A percentile compares a stretch with the other conserved stretches of the same genome.
Evolutionary conservation across 2,888 invertebrate species (phyloP).

Genomic region (Drosophila parthenogenetica): DNA sequence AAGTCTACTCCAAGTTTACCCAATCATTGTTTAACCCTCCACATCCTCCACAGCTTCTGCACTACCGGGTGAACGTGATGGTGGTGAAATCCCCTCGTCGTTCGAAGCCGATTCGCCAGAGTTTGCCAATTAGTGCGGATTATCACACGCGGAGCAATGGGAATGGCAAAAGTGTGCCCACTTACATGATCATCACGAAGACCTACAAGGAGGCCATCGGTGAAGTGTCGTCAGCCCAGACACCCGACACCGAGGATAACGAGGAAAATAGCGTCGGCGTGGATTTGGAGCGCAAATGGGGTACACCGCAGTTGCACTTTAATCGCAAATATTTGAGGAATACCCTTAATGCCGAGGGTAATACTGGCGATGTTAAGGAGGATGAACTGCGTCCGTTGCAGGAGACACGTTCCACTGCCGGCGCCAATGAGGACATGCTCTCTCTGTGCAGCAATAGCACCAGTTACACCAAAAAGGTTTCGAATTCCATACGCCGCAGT

Average conservation of each 20-base stretch:
- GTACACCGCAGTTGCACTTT: constrained; percentile 83
- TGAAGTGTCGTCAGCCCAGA: constrained; percentile 22
- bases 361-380: constrained; percentile 24
- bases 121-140: constrained; percentile 68
- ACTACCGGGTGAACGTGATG: constrained; percentile 80
- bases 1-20: constrained; percentile 9
- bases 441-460: constrained; percentile 78
- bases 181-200: constrained; percentile 81
- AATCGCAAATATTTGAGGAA: constrained; percentile 82
- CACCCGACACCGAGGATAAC: constrained; percentile 60
- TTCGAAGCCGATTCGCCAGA: constrained; percentile 57
- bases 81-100: constrained; percentile 79
- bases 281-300: constrained; percentile 82
- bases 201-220: constrained; percentile 64
- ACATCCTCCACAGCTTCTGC: constrained; percentile 67
- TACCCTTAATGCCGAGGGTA: constrained; percentile 64
- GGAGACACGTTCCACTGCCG: constrained; percentile 13
- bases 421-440: constrained; percentile 69
- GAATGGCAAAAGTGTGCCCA: constrained; percentile 78
- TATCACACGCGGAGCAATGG: constrained; percentile 76
- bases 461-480: constrained; percentile 81
- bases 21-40: background rate
- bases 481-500: constrained; percentile 79
- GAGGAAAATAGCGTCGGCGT: constrained; percentile 50
- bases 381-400: constrained; percentile 62